phyloP scores from a whole-genome alignment of 2,888 invertebrate genomes.

The Frankliniella intonsa region DNA sequence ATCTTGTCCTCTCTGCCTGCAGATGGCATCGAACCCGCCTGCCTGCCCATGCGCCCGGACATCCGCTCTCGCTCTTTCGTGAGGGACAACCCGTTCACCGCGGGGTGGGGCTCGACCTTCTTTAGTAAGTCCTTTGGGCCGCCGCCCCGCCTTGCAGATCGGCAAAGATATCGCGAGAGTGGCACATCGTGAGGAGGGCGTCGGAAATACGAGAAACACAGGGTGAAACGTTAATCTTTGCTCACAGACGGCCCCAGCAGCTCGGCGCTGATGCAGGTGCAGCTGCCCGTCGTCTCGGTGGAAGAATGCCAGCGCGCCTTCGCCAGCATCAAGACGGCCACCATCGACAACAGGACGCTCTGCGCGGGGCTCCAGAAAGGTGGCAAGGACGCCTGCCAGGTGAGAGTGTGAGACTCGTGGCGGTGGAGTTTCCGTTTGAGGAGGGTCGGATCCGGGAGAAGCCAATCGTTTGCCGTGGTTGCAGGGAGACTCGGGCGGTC shows the following conservation, averaged over 20 bases:
- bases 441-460: neutral
- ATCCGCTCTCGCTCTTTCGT: constrained; percentile 54
- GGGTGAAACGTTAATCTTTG: no score
- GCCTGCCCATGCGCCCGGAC: constrained; percentile 60
- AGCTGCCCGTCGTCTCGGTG: constrained; percentile 64
- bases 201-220: no score
- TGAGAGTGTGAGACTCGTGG: constrained; percentile 38
- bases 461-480: no score
- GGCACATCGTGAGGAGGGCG: no score
- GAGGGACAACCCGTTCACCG: constrained; percentile 62
- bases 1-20: constrained; percentile 33
- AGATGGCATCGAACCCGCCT: constrained; percentile 69
- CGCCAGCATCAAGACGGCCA: constrained; percentile 51
- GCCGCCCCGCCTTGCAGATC: no score
- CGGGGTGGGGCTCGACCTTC: constrained; percentile 75
- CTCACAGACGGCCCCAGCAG: constrained; percentile 63
- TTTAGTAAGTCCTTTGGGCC: constrained; percentile 58
- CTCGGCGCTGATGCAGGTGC: constrained; percentile 59
- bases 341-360: constrained; percentile 57
- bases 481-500: constrained; percentile 72
- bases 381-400: constrained; percentile 69
- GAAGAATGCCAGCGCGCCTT: constrained; percentile 58
- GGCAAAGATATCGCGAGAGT: no score
- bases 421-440: no score
- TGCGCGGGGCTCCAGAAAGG: constrained; percentile 65